Evolutionary conservation across 2,888 invertebrate species (phyloP), one percentile per base, ranked within the genome.

Genomic region (Epistrophe eligans): DNA sequence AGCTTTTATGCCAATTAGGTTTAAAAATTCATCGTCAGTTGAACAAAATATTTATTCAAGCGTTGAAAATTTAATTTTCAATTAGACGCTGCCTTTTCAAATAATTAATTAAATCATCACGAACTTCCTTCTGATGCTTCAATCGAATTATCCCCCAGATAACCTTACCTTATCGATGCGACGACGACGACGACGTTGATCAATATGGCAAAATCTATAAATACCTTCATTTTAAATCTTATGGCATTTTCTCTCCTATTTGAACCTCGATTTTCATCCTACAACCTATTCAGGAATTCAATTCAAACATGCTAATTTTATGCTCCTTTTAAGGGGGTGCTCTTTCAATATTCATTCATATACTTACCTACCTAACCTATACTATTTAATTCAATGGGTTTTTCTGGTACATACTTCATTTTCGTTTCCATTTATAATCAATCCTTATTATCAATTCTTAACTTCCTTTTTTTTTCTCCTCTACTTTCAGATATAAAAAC

Each of bases 261-360:
- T 64, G 58, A 24, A 67, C 15, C 64, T 64, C n/a, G 28, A 32
- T n/a, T 28, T 28, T n/a, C 11, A 45, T 64, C 28, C 3, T 24
- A 11, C 2, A 64, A 28, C 45, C 28, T n/a, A 57, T 76, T 77
- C 66, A 73, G 45, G 19, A 71, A 77, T 57, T 74, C 57, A 58
- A 77, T 43, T 77, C 77, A 81, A 84, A 62, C 55, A 77, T 77
- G 66, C 67, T 80, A 67, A 77, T 77, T 67, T 77, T 72, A n/a
- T 52, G 58, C 67, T 43, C 40, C 52, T 71, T 32, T 77, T 64
- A n/a, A 15, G 45, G 48, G 10, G 58, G 17, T 58, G 13, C 15
- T 8, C 17, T 35, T 58, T 58, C 35, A 58, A 40, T 43, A 43
- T 43, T 43, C 43, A 62, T 58, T 10, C 10, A 13, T n/a, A n/a